Evolutionary conservation across 2,113 vertebrate genomes (phyloP), one percentile per base, ranked within the genome.

Genomic region (Myiagra hebetior): DNA sequence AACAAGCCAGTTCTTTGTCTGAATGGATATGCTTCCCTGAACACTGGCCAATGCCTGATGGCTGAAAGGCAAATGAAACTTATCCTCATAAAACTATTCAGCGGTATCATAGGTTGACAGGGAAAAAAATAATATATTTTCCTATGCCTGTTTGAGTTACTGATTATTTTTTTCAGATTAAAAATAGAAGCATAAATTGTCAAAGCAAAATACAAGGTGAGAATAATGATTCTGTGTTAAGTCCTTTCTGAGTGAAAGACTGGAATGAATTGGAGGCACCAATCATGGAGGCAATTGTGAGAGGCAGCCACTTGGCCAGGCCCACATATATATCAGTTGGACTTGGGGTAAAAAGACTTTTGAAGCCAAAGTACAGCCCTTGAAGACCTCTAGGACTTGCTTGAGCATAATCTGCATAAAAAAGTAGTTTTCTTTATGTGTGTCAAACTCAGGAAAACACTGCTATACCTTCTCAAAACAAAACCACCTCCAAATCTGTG

Each of bases 11-110:
- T 77, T 84, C 49, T 78, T 82, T 35, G 60, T 60, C 65, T 87
- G 65, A 59, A 75, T 78, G 60, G 65, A 47, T 60, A 5, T 27
- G 23, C 42, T 94, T 65, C 39, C 80, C 64, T 91, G 80, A 91
- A 49, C 49, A 23, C 42, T 59, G 68, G 42, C 84, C 93, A 93
- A 30, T 24, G 42, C 39, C 56, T 77, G 20, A 46, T 74, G 67
- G 37, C 75, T 94, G 59, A 74, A 89, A 96, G 59, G 59, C 41
- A 94, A 64, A 44, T 46, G 7, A 65, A 96, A 89, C 87, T 94
- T 89, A 35, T 50, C 17, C 50, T 76, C 11, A 13, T 41, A 41
- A 85, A 78, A n/a, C 53, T 68, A 6, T 49, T 65, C 28, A 31
- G 56, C 0, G 0, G 15, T 65, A n/a, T 80, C 46, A 10, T 9